Evolutionary conservation across 2,888 invertebrate species (phyloP), one percentile per base, ranked within the genome.

Genomic region (Himalopsyche anomala): DNA sequence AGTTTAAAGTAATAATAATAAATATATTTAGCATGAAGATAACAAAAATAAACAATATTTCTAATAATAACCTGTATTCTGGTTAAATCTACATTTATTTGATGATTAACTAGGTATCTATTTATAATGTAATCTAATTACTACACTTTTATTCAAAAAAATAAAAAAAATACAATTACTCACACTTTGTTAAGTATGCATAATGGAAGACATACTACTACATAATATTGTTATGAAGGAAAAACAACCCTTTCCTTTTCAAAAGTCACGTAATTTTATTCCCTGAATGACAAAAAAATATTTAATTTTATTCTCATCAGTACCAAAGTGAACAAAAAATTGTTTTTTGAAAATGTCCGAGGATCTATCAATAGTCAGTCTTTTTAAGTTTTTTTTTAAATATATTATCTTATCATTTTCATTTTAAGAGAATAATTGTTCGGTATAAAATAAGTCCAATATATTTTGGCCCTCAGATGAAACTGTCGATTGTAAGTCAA

Each of bases 161-260:
- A 19, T 19, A 74, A 74, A 74, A 74, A 36, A 28, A 74, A 74
- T 74, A 36, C 28, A 74, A 74, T 74, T 74, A 74, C 36, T 74
- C 74, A 74, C 36, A 74, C 36, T 74, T 5, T 74, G 15, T 38
- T 5, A 36, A 69, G 74, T 74, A 74, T 74, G 74, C 19, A 36
- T 74, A 36, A 74, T 74, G 74, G 74, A 74, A 74, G 74, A 74
- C 74, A 74, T 36, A 74, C 74, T 56, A 69, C 69, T 74, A 74
- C 74, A 74, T 74, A 74, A 74, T 74, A 74, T 74, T 74, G 74
- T 74, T 74, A 38, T 38, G 38, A 74, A 74, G 74, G 74, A 74
- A 74, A 38, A 74, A 38, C 5, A 74, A 19, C 38, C 12, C 36
- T 38, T 15, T 74, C 19, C 36, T 36, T 38, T 38, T 74, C 12